Conservation (phyloP, 2,888 invertebrate species). For the Acleris cristana region DNA sequence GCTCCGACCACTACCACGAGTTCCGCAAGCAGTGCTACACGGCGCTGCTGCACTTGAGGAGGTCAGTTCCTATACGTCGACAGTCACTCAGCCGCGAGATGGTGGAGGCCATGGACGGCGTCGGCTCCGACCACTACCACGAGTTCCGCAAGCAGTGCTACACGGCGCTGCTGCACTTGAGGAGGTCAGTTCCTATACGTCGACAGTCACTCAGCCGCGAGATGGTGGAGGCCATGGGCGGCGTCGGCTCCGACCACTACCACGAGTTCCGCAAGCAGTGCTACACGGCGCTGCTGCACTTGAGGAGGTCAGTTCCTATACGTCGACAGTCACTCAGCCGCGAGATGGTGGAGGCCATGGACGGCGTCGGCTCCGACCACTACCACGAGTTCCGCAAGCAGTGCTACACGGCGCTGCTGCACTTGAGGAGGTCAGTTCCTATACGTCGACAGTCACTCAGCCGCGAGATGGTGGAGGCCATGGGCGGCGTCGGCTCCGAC, state of each 20-base stretch:
- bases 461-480: conserved; percentile 99
- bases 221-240: conserved; percentile 99
- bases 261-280: conserved; percentile 97
- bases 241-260: conserved; percentile 94
- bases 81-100: conserved; percentile 94
- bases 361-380: conserved; percentile 94
- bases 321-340: conserved; percentile 86
- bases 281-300: conserved; percentile 97
- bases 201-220: conserved; percentile 90
- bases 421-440: conserved; percentile 88
- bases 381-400: conserved; percentile 97
- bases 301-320: conserved; percentile 86
- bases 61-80: conserved; percentile 69
- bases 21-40: conserved; percentile 98
- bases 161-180: conserved; percentile 96
- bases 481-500: conserved; percentile 95
- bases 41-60: conserved; percentile 96
- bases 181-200: conserved; percentile 82
- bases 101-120: conserved; percentile 98
- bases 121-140: conserved; percentile 95
- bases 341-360: conserved; percentile 99
- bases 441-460: conserved; percentile 82
- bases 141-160: conserved; percentile 97
- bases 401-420: conserved; percentile 98
- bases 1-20: conserved; percentile 96